phyloP scores from a whole-genome alignment of 2,797 vertebrate species.

The Zenarchopterus dispar region DNA sequence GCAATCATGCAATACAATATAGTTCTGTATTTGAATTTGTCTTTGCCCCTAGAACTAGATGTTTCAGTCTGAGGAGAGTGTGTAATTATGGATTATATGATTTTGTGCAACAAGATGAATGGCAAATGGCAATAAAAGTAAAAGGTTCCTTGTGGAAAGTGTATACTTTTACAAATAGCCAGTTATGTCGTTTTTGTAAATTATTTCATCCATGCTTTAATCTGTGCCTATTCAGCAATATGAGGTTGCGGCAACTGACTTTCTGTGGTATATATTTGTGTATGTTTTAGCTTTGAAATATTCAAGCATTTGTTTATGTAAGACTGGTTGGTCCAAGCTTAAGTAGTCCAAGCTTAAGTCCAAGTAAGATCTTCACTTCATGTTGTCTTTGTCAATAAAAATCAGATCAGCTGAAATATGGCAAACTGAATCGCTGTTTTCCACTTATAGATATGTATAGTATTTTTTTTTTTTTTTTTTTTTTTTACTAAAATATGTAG shows the following conservation, averaged over 20 bases:
- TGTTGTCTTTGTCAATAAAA: conserved; percentile 11
- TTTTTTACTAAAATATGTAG: no score
- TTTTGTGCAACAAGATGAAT: not conserved
- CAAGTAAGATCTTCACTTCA: conserved; percentile 6
- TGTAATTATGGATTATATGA: conserved; percentile 17
- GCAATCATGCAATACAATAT: conserved; percentile 49
- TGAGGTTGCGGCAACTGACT: conserved; percentile 6
- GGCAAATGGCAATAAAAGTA: conserved; percentile 12
- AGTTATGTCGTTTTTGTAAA: not conserved
- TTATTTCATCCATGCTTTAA: not conserved
- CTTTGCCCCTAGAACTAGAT: conserved; percentile 38
- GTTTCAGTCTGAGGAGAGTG: conserved; percentile 23
- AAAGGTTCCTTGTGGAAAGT: conserved; percentile 2
- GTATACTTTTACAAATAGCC: conserved; percentile 13
- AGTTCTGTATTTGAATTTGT: conserved; percentile 47
- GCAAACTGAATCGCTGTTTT: conserved; percentile 3
- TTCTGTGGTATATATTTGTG: not conserved
- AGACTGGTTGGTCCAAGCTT: not conserved
- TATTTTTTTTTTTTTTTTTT: no score
- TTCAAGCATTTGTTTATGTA: not conserved
- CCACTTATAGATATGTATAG: conserved; percentile 2
- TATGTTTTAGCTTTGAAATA: not conserved
- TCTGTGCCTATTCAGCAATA: not conserved
- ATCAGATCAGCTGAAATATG: conserved; percentile 7
- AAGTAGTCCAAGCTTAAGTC: not conserved